phyloP scores from a whole-genome alignment of 2,797 vertebrate species.

The Amblyraja radiata region DNA sequence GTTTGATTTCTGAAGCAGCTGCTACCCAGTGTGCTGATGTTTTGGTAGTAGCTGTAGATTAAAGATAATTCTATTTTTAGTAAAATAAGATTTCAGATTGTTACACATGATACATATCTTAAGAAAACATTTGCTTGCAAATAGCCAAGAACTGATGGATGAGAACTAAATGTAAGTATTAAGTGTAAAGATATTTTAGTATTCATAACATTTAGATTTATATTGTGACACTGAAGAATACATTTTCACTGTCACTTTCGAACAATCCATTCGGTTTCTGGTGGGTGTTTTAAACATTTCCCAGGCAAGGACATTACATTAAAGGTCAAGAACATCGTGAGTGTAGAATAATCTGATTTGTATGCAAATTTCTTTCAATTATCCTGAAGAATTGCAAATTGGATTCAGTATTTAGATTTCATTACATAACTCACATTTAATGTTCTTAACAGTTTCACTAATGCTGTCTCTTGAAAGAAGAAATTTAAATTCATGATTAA shows the following conservation, averaged over 20 bases:
- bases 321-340: background rate
- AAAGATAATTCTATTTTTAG: background rate
- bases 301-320: background rate
- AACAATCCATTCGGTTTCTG: background rate
- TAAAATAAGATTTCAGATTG: background rate
- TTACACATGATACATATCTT: background rate
- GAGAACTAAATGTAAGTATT: background rate
- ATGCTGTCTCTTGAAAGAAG: background rate
- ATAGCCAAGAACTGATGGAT: background rate
- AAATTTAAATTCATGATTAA: background rate
- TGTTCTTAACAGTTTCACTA: background rate
- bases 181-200: background rate
- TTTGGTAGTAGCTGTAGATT: background rate
- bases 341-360: background rate
- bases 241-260: background rate
- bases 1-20: background rate
- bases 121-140: background rate
- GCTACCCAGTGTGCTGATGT: background rate
- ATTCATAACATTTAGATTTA: background rate
- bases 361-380: conserved; percentile 8
- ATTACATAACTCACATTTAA: background rate
- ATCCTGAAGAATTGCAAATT: background rate
- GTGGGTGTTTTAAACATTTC: background rate
- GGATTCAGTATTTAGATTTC: background rate
- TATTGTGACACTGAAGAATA: background rate